phyloP scores from a whole-genome alignment of 2,888 invertebrate species.

The Cetonia aurata region DNA sequence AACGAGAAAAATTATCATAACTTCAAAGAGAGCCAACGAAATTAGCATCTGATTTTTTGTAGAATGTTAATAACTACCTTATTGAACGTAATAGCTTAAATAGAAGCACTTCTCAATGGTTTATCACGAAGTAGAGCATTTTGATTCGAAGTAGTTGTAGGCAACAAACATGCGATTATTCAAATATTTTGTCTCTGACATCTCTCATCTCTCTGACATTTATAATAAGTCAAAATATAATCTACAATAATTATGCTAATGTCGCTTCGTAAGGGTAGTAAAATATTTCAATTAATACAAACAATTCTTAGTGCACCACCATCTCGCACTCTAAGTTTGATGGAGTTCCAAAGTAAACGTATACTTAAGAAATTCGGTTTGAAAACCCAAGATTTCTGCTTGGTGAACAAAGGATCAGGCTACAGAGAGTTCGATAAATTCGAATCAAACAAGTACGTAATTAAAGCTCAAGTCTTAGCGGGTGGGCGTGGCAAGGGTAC shows the following conservation, averaged over 20 bases:
- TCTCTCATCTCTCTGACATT: no score
- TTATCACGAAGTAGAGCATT: no score
- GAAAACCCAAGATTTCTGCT: slow-evolving; percentile 87
- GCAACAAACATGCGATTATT: no score
- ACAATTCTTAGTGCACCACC: slow-evolving; percentile 44
- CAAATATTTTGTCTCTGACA: no score
- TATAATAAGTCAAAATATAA: no score
- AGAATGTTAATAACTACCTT: no score
- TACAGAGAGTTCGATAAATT: slow-evolving; percentile 28
- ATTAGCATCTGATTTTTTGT: no score
- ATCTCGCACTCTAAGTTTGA: slow-evolving; percentile 84
- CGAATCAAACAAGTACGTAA: slow-evolving; percentile 68
- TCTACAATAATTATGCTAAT: neutral
- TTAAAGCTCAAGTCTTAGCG: slow-evolving; percentile 97
- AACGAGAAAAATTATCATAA: no score
- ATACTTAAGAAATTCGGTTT: slow-evolving; percentile 88
- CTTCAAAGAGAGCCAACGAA: no score
- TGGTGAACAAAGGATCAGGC: slow-evolving; percentile 73
- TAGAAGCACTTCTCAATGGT: no score
- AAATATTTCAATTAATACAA: neutral
- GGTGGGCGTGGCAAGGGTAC: slow-evolving; percentile 96
- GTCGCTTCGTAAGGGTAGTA: neutral
- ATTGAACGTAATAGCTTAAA: no score
- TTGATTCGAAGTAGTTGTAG: no score
- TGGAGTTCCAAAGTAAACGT: slow-evolving; percentile 98